Evolutionary conservation across 2,888 invertebrate genomes (phyloP), one percentile per base, ranked within the genome.

Genomic region (Embidobia sp.): DNA sequence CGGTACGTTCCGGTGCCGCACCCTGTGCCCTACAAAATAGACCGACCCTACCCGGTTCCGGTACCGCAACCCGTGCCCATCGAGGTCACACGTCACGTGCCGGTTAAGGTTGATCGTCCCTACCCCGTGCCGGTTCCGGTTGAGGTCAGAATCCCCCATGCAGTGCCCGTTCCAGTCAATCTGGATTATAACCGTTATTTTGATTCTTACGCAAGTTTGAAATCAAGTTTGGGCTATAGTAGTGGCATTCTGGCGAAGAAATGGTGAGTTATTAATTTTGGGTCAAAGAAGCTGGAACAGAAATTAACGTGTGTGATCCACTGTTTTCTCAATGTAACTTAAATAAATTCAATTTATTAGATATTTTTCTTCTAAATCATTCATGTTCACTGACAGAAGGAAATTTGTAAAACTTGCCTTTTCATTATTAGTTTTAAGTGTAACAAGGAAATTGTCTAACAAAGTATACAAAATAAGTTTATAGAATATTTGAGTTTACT

Each of bases 31-130:
- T 77, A 80, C 16, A 81, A 77, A 16, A 81, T 84, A 0, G 83
- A 84, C 46, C 80, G 83, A n/a, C 83, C 85, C 5, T 81, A 84
- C 1, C 81, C 83, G 0, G 78, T 80, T n/a, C 81, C 85, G 6
- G 80, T 69, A 8, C 69, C 69, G 2, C 59, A 69, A 11, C 67
- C 67, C 0, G 67, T 69, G 0, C 69, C 59, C 0, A 35, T 85
- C 0, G 72, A 79, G 18, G 79, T 85, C 3, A 80, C 81, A 2
- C 81, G 82, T 4, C 81, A 81, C 35, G 82, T 85, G 8, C 84
- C 85, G 3, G 49, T 83, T 26, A 81, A 79, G 16, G 70, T 84
- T 31, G 83, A 84, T 44, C 80, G 80, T 33, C 84, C 84, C n/a
- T 83, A 83, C 26, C 84, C 83, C 0, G 82, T 85, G 1, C 79